Evolutionary conservation across 1,140 invertebrate species (phyloP).

Genomic region (Philopotamus ludificatus): DNA sequence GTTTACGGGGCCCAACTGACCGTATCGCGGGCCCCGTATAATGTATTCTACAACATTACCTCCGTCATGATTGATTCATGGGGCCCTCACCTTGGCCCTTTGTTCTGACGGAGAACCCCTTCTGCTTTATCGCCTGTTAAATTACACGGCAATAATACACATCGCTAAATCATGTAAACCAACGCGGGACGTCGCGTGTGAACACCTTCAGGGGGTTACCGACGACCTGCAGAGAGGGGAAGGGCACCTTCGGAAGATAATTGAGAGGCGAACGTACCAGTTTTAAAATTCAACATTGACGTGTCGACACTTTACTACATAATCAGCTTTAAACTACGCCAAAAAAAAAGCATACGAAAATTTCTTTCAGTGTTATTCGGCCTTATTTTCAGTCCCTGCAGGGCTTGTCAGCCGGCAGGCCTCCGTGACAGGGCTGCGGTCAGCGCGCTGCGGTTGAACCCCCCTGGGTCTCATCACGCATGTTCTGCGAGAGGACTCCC

Average conservation of each 20-base stretch:
- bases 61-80: conserved; percentile 24
- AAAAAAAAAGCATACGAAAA: too few relatives aligned
- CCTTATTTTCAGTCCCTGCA: too few relatives aligned
- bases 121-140: conserved; percentile 27
- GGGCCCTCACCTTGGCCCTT: conserved; percentile 9
- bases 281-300: too few relatives aligned
- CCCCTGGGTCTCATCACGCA: conserved; percentile 11
- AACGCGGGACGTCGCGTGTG: conserved; percentile 14
- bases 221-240: neutral
- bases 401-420: neutral
- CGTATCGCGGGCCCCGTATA: neutral
- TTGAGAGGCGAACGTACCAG: neutral
- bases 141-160: conserved; percentile 29
- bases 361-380: too few relatives aligned
- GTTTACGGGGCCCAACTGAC: neutral
- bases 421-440: neutral
- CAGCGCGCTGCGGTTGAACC: conserved; percentile 4
- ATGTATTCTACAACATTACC: neutral
- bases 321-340: too few relatives aligned
- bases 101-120: neutral
- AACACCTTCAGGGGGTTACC: neutral
- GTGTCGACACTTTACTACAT: too few relatives aligned
- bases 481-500: neutral
- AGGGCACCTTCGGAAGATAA: neutral
- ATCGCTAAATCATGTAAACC: conserved; percentile 27